Base-by-base conservation (phyloP, 2,888 invertebrate species). In the Drosophila glabriapex region DNA sequence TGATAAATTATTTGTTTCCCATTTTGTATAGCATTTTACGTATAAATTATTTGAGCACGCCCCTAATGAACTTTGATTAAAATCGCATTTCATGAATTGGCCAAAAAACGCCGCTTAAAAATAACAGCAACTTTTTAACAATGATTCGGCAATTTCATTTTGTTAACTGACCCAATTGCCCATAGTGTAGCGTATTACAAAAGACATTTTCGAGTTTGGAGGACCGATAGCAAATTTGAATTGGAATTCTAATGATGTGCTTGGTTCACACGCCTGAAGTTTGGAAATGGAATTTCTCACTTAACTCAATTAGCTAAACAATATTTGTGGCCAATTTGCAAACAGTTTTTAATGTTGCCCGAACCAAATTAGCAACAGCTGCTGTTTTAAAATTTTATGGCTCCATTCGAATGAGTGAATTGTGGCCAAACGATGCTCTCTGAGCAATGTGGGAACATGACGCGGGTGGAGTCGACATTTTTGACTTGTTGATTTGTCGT, bases 11-110 rank as follows among this genome's bases (percentile, higher is more conserved):
- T 49, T 58, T 58, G 19, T 41, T 68, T 35, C 52, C 66, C 74
- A 74, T 76, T 87, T 87, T 86, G 82, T 61, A 77, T 89, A 72
- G 80, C 80, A 78, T 84, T 84, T 83, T 78, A 74, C 76, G 89
- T 74, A 89, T 86, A 83, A 73, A 83, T 85, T 83, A 76, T 80
- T 69, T 69, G 69, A 67, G 55, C 73, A 82, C 80, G 81, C 83
- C 83, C 83, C 66, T 76, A 76, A 83, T 78, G 80, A 80, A 78
- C 81, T 78, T 75, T 74, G 77, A 82, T 77, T 74, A 74, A 81
- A 81, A 82, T 82, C 81, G 53, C 79, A 73, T 80, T 76, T 76
- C 76, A 69, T 73, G 80, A 75, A 67, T 64, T 31, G 49, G 49
- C 37, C 56, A 53, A 53, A 69, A 70, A 41, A 29, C 33, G 1